Evolutionary conservation across 2,113 vertebrate species (phyloP).

Genomic region (Tenrec ecaudatus): DNA sequence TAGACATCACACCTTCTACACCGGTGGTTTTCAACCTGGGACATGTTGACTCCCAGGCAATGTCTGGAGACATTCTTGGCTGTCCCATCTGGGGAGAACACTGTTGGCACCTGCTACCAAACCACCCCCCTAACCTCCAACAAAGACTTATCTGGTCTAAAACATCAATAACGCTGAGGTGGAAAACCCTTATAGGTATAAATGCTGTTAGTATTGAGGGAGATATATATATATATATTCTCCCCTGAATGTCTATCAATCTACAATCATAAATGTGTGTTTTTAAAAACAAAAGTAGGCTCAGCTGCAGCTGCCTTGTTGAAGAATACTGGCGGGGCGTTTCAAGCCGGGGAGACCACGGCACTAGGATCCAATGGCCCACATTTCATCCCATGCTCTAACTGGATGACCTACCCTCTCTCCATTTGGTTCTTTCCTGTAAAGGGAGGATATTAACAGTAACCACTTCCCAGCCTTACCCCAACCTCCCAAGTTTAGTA

Average conservation of each 20-base stretch:
- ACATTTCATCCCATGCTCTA: neutral
- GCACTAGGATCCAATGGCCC: no score
- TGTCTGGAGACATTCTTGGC: neutral
- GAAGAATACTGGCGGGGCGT: neutral
- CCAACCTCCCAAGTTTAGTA: neutral
- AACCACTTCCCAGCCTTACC: neutral
- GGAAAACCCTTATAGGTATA: neutral
- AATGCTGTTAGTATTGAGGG: neutral
- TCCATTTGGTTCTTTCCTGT: neutral
- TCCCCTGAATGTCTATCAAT: neutral
- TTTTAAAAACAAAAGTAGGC: neutral
- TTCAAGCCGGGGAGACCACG: neutral
- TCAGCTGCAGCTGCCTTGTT: neutral
- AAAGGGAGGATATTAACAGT: neutral
- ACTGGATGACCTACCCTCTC: neutral
- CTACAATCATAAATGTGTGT: neutral
- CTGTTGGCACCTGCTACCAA: neutral
- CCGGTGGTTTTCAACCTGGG: neutral
- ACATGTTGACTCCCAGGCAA: neutral
- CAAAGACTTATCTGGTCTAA: neutral
- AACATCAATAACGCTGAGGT: fast-evolving
- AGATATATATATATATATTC: neutral
- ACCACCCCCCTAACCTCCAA: neutral
- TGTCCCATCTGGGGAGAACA: neutral
- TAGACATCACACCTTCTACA: fast-evolving